phyloP scores from a whole-genome alignment of 2,797 vertebrate genomes.

The Balearica regulorum region DNA sequence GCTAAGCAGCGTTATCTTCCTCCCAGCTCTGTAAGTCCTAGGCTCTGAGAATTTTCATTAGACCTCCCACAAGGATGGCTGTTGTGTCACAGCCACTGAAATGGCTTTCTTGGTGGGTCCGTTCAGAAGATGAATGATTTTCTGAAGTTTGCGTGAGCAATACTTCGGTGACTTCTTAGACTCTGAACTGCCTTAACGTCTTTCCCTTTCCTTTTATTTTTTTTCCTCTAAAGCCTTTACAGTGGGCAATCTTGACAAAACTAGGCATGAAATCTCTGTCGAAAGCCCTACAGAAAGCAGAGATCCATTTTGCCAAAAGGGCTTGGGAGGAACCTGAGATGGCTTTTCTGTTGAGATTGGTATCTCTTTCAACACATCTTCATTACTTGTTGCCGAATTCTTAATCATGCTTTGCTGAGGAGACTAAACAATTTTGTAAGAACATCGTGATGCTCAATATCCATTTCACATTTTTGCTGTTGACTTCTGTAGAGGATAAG shows the following conservation, averaged over 20 bases:
- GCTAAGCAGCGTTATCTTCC: background rate
- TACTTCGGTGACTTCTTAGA: background rate
- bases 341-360: background rate
- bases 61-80: conserved; percentile 40
- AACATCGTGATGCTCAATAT: background rate
- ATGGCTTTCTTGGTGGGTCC: background rate
- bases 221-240: background rate
- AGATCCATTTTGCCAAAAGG: background rate
- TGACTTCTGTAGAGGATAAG: background rate
- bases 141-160: background rate
- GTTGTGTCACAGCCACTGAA: background rate
- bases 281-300: background rate
- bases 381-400: background rate
- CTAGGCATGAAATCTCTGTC: background rate
- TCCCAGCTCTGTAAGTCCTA: background rate
- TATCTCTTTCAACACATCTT: background rate
- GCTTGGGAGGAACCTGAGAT: background rate
- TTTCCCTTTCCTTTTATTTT: background rate
- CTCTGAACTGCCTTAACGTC: background rate
- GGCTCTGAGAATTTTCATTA: background rate
- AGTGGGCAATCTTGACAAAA: background rate
- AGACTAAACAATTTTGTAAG: background rate
- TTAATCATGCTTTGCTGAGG: background rate
- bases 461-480: background rate
- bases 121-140: background rate